Evolutionary conservation across 1,140 invertebrate species (phyloP).

Genomic region (Oreohelix idahoensis): DNA sequence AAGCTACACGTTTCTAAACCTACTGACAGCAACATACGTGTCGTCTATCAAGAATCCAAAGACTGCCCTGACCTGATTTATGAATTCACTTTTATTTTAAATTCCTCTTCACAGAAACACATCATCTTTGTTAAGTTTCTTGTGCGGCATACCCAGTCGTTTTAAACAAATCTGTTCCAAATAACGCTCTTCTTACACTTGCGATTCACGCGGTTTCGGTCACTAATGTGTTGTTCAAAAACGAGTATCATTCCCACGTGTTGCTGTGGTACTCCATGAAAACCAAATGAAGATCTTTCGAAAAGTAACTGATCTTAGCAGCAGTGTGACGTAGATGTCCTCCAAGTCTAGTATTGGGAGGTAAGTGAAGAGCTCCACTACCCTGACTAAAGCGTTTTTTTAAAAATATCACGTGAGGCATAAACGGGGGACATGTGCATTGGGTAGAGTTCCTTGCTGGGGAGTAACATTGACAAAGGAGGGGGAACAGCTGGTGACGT

Average conservation of each 20-base stretch:
- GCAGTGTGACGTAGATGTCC: constrained; percentile 72
- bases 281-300: constrained; percentile 28
- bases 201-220: constrained; percentile 2
- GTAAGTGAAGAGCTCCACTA: constrained; percentile 55
- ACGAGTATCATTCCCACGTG: constrained; percentile 12
- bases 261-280: constrained; percentile 31
- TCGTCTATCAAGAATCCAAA: too few species aligned
- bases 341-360: constrained; percentile 66
- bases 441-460: constrained; percentile 52
- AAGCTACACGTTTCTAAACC: too few species aligned
- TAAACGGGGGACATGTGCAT: constrained; percentile 59
- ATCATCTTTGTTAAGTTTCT: not conserved
- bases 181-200: not conserved
- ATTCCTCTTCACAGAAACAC: not conserved
- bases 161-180: not conserved
- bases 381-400: constrained; percentile 44
- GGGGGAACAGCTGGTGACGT: too few species aligned
- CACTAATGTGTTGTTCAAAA: constrained; percentile 18
- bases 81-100: too few species aligned
- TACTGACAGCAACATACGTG: too few species aligned
- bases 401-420: constrained; percentile 58
- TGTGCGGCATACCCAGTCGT: not conserved
- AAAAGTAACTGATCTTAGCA: constrained; percentile 39
- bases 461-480: too few species aligned
- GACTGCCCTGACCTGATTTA: too few species aligned